Conservation (phyloP, 2,888 invertebrate species). For the Acanthosepion lycidas region DNA sequence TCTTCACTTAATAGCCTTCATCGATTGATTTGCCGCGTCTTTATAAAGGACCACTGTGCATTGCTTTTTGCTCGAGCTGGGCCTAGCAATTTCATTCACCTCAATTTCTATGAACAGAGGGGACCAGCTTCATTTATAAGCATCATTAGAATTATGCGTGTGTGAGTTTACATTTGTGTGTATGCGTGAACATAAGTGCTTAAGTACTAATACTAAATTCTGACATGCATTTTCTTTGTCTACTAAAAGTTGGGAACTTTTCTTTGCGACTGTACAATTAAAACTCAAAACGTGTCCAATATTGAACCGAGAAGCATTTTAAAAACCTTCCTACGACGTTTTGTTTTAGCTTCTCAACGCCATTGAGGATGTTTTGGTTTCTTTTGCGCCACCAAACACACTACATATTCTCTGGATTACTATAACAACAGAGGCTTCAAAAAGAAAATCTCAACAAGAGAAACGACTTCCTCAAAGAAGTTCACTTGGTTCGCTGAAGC, state of each 20-base stretch:
- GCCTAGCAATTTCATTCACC: not conserved
- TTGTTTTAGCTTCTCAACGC: not conserved
- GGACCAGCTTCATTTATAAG: not conserved
- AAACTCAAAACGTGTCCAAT: not conserved
- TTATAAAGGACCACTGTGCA: not conserved
- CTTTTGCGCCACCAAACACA: not conserved
- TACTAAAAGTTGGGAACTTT: not conserved
- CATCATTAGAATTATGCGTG: not conserved
- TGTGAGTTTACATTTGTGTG: not conserved
- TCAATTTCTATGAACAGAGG: not conserved
- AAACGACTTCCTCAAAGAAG: not conserved
- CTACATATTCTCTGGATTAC: not conserved
- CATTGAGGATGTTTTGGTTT: not conserved
- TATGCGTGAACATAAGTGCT: not conserved
- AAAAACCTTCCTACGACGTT: not conserved
- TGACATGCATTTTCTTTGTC: not conserved
- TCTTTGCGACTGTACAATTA: not conserved
- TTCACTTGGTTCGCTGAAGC: not conserved
- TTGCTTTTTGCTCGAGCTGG: not conserved
- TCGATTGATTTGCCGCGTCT: not conserved
- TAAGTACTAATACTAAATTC: not conserved
- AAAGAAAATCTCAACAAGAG: not conserved
- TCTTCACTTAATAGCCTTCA: not conserved
- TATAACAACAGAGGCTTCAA: not conserved
- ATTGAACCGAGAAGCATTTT: not conserved